These are phyloP conservation scores for Coendou prehensilis DNA, from an alignment of 2,797 vertebrate genomes.

Conservation along the genomic window DNA sequence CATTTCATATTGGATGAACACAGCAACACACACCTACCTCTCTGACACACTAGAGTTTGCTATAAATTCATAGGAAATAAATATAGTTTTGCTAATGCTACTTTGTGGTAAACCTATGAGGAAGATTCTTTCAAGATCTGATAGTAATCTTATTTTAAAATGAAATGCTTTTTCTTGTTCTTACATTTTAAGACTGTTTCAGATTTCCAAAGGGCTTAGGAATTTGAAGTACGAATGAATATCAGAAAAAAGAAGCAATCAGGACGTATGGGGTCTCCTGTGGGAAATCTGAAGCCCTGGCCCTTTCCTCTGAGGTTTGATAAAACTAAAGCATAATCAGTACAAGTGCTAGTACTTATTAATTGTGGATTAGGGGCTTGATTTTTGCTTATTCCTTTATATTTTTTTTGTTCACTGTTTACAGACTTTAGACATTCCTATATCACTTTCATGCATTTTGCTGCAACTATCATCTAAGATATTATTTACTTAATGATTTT, in stretches of 20 bases:
- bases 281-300: neutral
- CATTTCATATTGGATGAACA: neutral
- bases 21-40: neutral
- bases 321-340: constrained; percentile 16
- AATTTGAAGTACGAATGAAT: constrained; percentile 19
- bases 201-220: neutral
- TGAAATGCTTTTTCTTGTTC: constrained; percentile 4
- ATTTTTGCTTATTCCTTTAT: neutral
- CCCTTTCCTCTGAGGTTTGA: neutral
- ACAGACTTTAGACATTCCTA: neutral
- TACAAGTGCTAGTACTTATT: neutral
- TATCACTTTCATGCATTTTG: neutral
- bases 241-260: neutral
- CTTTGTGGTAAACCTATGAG: neutral
- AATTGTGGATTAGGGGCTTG: neutral
- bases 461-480: neutral
- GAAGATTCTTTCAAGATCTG: neutral
- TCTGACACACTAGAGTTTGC: constrained; percentile 13
- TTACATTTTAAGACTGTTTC: neutral
- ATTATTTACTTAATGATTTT: constrained; percentile 20
- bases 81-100: neutral
- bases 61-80: neutral
- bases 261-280: neutral
- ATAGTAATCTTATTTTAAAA: constrained; percentile 17
- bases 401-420: constrained; percentile 20